phyloP scores from a whole-genome alignment of 2,113 vertebrate species.

The Caranx ignobilis region DNA sequence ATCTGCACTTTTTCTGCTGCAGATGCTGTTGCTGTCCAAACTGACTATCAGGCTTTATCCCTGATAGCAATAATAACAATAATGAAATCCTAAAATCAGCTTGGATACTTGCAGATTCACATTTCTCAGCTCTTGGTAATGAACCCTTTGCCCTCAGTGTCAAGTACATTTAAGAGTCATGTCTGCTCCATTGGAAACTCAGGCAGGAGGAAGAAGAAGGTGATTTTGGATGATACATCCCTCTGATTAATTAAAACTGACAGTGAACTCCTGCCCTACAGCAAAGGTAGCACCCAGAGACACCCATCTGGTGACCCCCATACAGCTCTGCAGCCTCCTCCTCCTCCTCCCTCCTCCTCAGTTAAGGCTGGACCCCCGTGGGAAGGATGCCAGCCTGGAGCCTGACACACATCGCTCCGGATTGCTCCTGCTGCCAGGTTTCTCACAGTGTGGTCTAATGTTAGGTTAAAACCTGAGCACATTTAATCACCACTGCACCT shows the following conservation, averaged over 20 bases:
- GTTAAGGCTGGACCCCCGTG: constrained; percentile 68
- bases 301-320: constrained; percentile 77
- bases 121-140: background rate
- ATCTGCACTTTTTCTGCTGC: constrained; percentile 9
- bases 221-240: constrained; percentile 53
- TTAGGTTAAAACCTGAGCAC: background rate
- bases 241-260: constrained; percentile 73
- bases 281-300: constrained; percentile 67
- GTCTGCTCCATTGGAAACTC: constrained; percentile 32
- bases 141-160: background rate
- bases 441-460: constrained; percentile 22
- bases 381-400: constrained; percentile 80
- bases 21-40: background rate
- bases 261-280: constrained; percentile 75
- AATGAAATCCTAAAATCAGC: background rate
- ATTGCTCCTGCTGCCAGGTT: constrained; percentile 46
- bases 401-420: constrained; percentile 56
- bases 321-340: constrained; percentile 52
- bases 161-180: constrained; percentile 29
- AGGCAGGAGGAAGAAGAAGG: constrained; percentile 41
- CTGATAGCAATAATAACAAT: background rate
- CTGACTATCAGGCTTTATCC: constrained; percentile 13
- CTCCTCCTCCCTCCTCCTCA: background rate
- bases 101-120: constrained; percentile 8
- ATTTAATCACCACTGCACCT: background rate